Evolutionary conservation across 2,797 vertebrate genomes (phyloP), one percentile per base, ranked within the genome.

Genomic region (Cephalopachus bancanus): DNA sequence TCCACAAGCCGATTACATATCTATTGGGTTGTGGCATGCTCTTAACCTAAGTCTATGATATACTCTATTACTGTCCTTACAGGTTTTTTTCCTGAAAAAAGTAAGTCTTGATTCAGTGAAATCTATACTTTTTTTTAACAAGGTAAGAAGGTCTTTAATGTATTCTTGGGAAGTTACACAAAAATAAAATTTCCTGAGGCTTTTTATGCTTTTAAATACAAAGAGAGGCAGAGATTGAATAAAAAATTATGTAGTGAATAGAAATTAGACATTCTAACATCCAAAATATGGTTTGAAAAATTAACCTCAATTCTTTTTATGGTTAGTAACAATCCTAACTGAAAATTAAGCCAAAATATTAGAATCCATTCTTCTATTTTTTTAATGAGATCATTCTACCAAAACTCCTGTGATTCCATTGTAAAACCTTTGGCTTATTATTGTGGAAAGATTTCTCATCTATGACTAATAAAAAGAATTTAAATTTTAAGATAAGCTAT

Each of bases 241-340:
- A 89, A 86, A 20, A 83, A 65, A 53, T 84, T 76, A 69, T 37
- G 6, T 37, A 69, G 5, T 55, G 9, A 96, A 75, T 57, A 94
- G 19, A 92, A 87, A 84, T 89, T 30, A 93, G 22, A 51, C 37
- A 74, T 86, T 78, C 15, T 85, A 74, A 67, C 84, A 84, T 59
- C 4, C 33, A 91, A 84, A 78, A 28, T 79, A 17, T 51, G 3
- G 9, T 59, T 76, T 83, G 24, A 17, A 81, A 78, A 76, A 86
- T 86, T 88, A 86, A 37, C 1, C 3, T 97, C 28, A 91, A 55
- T 86, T 87, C 14, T 92, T 83, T 72, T 90, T 1, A 85, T 71
- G 9, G 14, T 57, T 81, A 69, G 84, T 95, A 89, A 71, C 16
- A 79, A 59, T 79, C 20, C 33, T 76, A 67, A 9, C 14, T 65